Conservation (phyloP, 2,888 invertebrate genomes). For the Chymomyza fuscimana region DNA sequence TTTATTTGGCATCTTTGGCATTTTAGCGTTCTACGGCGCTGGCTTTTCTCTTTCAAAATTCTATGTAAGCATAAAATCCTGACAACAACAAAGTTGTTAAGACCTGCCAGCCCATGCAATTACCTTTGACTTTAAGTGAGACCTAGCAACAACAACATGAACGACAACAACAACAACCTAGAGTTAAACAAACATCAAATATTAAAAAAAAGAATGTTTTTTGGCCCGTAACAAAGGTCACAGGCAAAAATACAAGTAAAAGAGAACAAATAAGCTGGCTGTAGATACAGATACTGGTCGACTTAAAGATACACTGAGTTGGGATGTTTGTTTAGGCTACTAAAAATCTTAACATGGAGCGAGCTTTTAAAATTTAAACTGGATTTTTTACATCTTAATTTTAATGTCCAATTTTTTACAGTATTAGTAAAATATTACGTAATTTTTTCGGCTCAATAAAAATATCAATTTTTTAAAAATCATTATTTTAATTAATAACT, state of each 20-base stretch:
- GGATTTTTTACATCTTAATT: no score
- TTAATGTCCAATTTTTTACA: no score
- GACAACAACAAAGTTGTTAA: slow-evolving; percentile 13
- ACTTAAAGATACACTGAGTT: background rate
- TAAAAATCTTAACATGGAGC: no score
- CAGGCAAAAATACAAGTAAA: slow-evolving; percentile 2
- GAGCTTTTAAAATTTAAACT: no score
- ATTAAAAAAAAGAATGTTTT: slow-evolving; percentile 37
- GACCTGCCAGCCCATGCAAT: slow-evolving; percentile 34
- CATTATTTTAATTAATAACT: no score
- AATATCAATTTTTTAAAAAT: no score
- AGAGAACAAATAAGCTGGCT: background rate
- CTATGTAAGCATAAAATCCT: background rate
- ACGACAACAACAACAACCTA: slow-evolving; percentile 13
- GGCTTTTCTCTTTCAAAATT: background rate
- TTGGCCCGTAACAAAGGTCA: slow-evolving; percentile 25
- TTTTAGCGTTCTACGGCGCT: background rate
- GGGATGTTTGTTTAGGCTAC: no score
- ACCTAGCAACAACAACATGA: slow-evolving; percentile 18
- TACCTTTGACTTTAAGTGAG: slow-evolving; percentile 48
- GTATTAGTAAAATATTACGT: no score
- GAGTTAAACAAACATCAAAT: slow-evolving; percentile 44
- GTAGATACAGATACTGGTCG: background rate
- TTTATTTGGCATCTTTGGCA: slow-evolving; percentile 6
- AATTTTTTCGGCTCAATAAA: no score